Evolutionary conservation across 2,113 vertebrate genomes (phyloP).

Genomic region (Procavia capensis): DNA sequence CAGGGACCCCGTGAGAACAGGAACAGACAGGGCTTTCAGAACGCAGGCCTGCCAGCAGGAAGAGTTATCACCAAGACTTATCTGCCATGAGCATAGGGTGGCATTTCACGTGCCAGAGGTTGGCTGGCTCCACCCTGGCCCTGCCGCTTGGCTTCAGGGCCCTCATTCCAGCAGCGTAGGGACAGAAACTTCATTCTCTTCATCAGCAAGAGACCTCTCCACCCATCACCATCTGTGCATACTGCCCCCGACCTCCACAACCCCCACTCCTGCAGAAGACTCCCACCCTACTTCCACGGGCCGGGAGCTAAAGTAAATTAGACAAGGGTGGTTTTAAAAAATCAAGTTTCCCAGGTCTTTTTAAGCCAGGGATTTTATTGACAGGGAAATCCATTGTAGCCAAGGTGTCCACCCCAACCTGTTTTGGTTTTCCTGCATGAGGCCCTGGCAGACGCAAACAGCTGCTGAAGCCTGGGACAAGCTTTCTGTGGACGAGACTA

Average conservation of each 20-base stretch:
- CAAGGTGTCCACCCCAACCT: not conserved
- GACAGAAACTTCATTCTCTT: constrained; percentile 78
- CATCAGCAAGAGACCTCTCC: constrained; percentile 19
- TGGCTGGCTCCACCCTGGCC: constrained; percentile 54
- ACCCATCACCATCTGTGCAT: constrained; percentile 19
- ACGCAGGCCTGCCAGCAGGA: not conserved
- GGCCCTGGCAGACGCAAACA: not conserved
- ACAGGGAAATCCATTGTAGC: constrained; percentile 7
- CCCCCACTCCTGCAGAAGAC: not conserved
- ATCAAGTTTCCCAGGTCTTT: constrained; percentile 36
- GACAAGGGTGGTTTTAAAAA: constrained; percentile 33
- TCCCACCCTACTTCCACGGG: not conserved
- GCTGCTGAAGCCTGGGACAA: not conserved
- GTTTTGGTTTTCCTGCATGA: not conserved
- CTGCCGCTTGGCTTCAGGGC: constrained; percentile 67
- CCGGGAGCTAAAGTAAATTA: not conserved
- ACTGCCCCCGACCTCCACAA: not conserved
- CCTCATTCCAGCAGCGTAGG: constrained; percentile 70
- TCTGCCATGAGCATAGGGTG: constrained; percentile 66
- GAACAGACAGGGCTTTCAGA: constrained; percentile 80
- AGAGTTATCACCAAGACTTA: constrained; percentile 54
- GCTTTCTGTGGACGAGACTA: not conserved
- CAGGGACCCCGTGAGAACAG: constrained; percentile 33
- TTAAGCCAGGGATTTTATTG: not conserved
- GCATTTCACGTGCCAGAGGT: constrained; percentile 75